A percentile compares a stretch with the other conserved stretches of the same genome.
These are phyloP conservation scores for Andrena hattorfiana DNA, from an alignment of 2,888 invertebrate species.

Conservation along the genomic window DNA sequence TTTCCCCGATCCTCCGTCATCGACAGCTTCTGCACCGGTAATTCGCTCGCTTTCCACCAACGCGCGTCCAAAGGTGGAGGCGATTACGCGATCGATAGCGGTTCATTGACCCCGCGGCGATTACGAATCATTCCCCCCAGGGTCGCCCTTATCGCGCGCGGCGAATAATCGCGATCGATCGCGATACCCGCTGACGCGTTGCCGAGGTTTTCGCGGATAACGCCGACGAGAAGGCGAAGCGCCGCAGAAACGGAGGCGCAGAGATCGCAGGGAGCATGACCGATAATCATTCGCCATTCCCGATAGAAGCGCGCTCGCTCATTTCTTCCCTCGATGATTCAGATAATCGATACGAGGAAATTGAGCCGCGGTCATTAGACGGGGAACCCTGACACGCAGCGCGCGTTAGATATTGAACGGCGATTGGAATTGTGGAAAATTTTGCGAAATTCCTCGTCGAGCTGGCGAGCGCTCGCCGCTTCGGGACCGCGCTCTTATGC, in stretches of 20 bases:
- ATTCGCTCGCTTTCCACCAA: not conserved
- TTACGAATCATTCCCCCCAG: not conserved
- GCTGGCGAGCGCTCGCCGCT: not conserved
- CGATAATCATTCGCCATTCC: slow-evolving; percentile 31
- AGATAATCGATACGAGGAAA: slow-evolving; percentile 30
- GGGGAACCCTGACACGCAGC: slow-evolving; percentile 17
- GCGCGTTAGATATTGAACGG: not conserved
- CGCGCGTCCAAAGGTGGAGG: not conserved
- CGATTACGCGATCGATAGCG: slow-evolving; percentile 19
- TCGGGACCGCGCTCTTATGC: not conserved
- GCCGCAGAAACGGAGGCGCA: not conserved
- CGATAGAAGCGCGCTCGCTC: not conserved
- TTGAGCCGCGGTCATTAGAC: slow-evolving; percentile 20
- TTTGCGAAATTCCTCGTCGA: slow-evolving; percentile 12
- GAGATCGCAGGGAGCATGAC: slow-evolving; percentile 25
- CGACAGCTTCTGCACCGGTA: not conserved
- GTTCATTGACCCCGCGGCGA: slow-evolving; percentile 10
- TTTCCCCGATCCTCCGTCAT: not conserved
- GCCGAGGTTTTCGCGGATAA: not conserved
- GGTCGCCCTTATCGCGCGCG: not conserved
- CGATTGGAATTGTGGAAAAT: slow-evolving; percentile 35
- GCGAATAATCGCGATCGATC: slow-evolving; percentile 17
- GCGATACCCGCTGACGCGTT: not conserved
- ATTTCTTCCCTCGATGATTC: not conserved
- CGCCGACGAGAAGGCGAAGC: not conserved